Evolutionary conservation across 2,113 vertebrate genomes (phyloP).

Genomic region (Colaptes auratus): DNA sequence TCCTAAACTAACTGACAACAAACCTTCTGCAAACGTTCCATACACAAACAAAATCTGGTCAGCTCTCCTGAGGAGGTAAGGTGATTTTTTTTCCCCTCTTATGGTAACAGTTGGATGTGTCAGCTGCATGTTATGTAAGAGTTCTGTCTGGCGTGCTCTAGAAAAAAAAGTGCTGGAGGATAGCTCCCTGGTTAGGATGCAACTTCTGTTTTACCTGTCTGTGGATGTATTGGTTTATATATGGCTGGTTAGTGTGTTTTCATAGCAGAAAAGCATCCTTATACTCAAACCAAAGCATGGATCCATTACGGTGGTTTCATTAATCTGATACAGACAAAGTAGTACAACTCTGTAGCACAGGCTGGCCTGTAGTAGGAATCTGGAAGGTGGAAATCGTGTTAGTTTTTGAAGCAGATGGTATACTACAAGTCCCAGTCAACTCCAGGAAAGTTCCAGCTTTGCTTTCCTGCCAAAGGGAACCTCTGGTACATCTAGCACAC

Average conservation of each 20-base stretch:
- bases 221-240: not conserved
- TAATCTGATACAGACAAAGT: not conserved
- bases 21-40: not conserved
- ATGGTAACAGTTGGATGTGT: not conserved
- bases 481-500: not conserved
- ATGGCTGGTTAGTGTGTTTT: not conserved
- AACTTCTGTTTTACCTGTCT: not conserved
- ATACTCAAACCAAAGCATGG: not conserved
- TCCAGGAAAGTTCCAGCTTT: not conserved
- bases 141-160: not conserved
- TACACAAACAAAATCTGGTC: not conserved
- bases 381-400: not conserved
- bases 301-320: not conserved
- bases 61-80: not conserved
- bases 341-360: not conserved
- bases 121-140: not conserved
- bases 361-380: not conserved
- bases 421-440: not conserved
- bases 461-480: not conserved
- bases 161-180: not conserved
- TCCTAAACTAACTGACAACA: not conserved
- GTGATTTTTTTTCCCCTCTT: not conserved
- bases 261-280: not conserved
- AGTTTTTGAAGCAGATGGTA: not conserved
- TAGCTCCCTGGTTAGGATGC: not conserved